phyloP scores from a whole-genome alignment of 2,888 invertebrate genomes.

The Pseudococcus longispinus region DNA sequence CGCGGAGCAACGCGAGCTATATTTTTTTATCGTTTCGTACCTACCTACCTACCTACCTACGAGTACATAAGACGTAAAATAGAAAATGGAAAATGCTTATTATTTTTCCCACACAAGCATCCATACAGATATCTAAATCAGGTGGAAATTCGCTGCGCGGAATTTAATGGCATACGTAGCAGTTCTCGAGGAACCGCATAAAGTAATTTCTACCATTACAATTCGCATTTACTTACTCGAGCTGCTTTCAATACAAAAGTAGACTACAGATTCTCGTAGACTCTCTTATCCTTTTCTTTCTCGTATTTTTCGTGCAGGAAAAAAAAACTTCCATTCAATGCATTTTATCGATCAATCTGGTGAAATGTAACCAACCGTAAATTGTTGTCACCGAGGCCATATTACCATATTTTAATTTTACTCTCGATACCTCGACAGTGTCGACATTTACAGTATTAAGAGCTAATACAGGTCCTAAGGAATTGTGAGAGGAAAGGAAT shows the following conservation, averaged over 20 bases:
- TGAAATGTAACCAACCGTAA: background rate
- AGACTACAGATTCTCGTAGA: background rate
- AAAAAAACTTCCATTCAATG: background rate
- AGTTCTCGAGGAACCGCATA: slow-evolving; percentile 11
- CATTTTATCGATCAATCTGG: slow-evolving; percentile 8
- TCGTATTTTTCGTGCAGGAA: background rate
- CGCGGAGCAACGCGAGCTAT: background rate
- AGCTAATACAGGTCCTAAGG: too few species aligned
- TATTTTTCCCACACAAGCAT: background rate
- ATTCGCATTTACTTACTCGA: slow-evolving; percentile 7
- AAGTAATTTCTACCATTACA: slow-evolving; percentile 30
- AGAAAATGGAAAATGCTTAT: background rate
- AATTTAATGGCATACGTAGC: slow-evolving; percentile 13
- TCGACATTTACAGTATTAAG: too few species aligned
- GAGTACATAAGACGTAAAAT: background rate
- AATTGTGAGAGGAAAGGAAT: too few species aligned
- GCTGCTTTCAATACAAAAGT: background rate
- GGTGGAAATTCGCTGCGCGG: slow-evolving; percentile 3
- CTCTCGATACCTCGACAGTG: background rate
- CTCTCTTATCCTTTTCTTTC: background rate
- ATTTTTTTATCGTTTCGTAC: background rate
- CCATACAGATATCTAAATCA: slow-evolving; percentile 31
- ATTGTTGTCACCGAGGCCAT: background rate
- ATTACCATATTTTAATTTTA: slow-evolving; percentile 23
- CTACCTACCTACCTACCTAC: background rate